A percentile compares a stretch with the other conserved stretches of the same genome.
Evolutionary conservation across 2,888 invertebrate genomes (phyloP).

Genomic region (Lasiommata megera): DNA sequence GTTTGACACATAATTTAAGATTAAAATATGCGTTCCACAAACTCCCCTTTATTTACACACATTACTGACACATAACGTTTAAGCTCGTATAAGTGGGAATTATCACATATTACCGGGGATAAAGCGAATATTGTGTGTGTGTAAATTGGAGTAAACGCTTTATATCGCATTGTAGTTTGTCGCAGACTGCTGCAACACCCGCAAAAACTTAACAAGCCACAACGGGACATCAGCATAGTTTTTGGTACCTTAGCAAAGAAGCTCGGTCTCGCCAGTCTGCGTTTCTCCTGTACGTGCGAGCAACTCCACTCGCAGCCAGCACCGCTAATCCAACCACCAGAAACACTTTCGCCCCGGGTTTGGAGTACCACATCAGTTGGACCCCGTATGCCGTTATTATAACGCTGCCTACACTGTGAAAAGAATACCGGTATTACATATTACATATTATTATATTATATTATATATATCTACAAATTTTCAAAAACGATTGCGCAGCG

Average conservation of each 20-base stretch:
- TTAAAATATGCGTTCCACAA: too few species aligned
- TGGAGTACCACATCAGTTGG: constrained; percentile 85
- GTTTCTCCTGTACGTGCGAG: constrained; percentile 87
- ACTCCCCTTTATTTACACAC: too few species aligned
- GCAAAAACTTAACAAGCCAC: neutral
- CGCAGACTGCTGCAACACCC: neutral
- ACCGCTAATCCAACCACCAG: constrained; percentile 81
- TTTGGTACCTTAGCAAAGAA: constrained; percentile 87
- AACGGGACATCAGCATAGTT: neutral
- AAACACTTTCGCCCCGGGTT: constrained; percentile 74
- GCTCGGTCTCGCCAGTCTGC: constrained; percentile 90
- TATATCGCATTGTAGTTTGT: neutral
- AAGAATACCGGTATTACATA: neutral
- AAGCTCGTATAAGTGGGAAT: neutral
- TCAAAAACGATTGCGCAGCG: too few species aligned
- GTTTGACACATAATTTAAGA: too few species aligned
- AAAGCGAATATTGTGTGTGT: neutral
- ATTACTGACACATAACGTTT: neutral
- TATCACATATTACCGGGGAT: neutral
- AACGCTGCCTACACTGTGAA: constrained; percentile 88
- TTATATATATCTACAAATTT: too few species aligned
- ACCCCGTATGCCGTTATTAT: constrained; percentile 90
- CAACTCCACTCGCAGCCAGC: constrained; percentile 83
- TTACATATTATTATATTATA: too few species aligned
- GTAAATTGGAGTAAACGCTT: neutral